Evolutionary conservation across 2,113 vertebrate genomes (phyloP).

Genomic region (Toxotes jaculatrix): DNA sequence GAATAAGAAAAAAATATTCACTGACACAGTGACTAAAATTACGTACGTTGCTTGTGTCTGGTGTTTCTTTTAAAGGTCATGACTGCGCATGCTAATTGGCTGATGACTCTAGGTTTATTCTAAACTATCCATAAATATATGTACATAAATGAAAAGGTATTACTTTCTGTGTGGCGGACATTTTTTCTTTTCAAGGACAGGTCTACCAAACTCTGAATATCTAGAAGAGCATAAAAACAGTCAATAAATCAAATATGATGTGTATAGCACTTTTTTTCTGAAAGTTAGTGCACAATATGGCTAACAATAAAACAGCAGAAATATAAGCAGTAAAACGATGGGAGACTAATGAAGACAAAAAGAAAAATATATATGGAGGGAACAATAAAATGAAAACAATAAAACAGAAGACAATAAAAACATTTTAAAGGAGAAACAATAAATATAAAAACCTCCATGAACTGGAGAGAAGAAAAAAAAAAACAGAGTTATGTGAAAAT

Average conservation of each 20-base stretch:
- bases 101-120: not conserved
- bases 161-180: not conserved
- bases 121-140: not conserved
- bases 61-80: not conserved
- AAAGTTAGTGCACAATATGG: not conserved
- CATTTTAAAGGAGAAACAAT: slow-evolving; percentile 37
- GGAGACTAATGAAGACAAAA: slow-evolving; percentile 65
- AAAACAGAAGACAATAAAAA: slow-evolving; percentile 60
- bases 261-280: not conserved
- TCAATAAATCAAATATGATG: not conserved
- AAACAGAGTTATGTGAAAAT: not conserved
- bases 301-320: not conserved
- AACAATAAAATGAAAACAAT: slow-evolving; percentile 59
- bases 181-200: not conserved
- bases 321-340: slow-evolving; percentile 51
- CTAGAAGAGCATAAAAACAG: not conserved
- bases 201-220: not conserved
- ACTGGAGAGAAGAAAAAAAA: not conserved
- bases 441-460: slow-evolving; percentile 31
- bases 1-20: too few relatives aligned
- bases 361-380: slow-evolving; percentile 21
- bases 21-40: too few relatives aligned
- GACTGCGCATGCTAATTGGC: not conserved
- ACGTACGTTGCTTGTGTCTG: not conserved
- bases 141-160: not conserved